Evolutionary conservation across 1,140 invertebrate species (phyloP), one percentile per base, ranked within the genome.

Genomic region (Apis laboriosa): DNA sequence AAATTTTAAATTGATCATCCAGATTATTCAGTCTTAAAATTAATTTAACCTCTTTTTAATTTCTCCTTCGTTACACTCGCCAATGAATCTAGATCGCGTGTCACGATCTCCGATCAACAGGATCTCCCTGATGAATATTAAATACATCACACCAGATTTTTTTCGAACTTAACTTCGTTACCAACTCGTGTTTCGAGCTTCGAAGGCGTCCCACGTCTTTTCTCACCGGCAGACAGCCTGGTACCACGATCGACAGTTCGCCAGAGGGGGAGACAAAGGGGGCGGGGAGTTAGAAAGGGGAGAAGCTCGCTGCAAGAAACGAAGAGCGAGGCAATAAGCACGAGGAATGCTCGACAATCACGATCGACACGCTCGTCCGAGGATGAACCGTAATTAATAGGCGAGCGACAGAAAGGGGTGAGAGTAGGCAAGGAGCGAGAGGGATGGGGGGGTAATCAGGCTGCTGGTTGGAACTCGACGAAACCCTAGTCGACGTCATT

Each of bases 401-500:
- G 68, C 64, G 64, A 64, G 51, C 12, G 2, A 7, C n/a, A 9
- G 64, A 28, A 34, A 73, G 66, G 76, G 51, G 34, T 74, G 55
- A 77, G 55, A 70, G 56, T 87, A 90, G 89, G 83, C 79, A 24
- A 13, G 61, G 24, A 88, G 83, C 66, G 61, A 1, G 68, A 9
- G 12, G 34, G 53, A 56, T 17, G 28, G 78, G 19, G 66, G 72
- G 68, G 84, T 84, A 89, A 91, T 86, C 85, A 85, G 83, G 80
- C 60, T 78, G 77, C 71, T 64, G 12, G 71, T 66, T 15, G 53
- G 66, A 34, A 71, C 79, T 60, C 71, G 74, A 68, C 58, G 72
- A 81, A 82, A 84, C 83, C 66, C 72, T 76, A 51, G 70, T 70
- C 78, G 75, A 88, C 60, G 87, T 87, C 90, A 91, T 91, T 91